Evolutionary conservation across 1,140 invertebrate genomes (phyloP).

Genomic region (Drosophila ficusphila): DNA sequence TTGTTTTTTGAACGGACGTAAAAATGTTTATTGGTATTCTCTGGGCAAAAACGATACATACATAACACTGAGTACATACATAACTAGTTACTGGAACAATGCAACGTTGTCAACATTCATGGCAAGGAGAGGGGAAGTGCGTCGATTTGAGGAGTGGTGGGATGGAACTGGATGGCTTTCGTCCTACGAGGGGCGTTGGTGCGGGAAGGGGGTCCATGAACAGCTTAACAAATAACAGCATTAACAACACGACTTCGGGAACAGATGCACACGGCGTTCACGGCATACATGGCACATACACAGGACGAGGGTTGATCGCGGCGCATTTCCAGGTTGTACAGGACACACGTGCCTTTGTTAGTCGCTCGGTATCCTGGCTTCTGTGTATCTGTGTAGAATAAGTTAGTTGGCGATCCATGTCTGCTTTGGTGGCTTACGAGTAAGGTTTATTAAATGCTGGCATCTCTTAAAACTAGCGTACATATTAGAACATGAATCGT

Average conservation of each 20-base stretch:
- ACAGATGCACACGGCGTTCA: slow-evolving; percentile 22
- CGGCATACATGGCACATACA: too few relatives aligned
- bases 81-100: slow-evolving; percentile 63
- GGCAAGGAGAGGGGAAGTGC: slow-evolving; percentile 12
- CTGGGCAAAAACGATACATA: slow-evolving; percentile 45
- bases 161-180: slow-evolving; percentile 2
- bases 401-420: slow-evolving; percentile 26
- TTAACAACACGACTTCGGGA: slow-evolving; percentile 27
- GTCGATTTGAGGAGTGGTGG: not conserved
- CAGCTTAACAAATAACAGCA: slow-evolving; percentile 45
- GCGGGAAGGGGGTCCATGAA: slow-evolving; percentile 21
- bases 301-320: slow-evolving; percentile 38
- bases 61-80: slow-evolving; percentile 63
- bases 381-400: slow-evolving; percentile 26
- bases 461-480: slow-evolving; percentile 46
- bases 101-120: slow-evolving; percentile 43
- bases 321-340: slow-evolving; percentile 52
- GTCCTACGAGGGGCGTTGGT: slow-evolving; percentile 4
- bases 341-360: slow-evolving; percentile 53
- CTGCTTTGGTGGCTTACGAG: slow-evolving; percentile 32
- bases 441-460: slow-evolving; percentile 51
- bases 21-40: slow-evolving; percentile 62
- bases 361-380: slow-evolving; percentile 34
- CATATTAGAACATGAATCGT: slow-evolving; percentile 30
- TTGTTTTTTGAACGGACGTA: slow-evolving; percentile 47